Base-by-base conservation (phyloP, 2,113 vertebrate species). In the Vimba vimba region DNA sequence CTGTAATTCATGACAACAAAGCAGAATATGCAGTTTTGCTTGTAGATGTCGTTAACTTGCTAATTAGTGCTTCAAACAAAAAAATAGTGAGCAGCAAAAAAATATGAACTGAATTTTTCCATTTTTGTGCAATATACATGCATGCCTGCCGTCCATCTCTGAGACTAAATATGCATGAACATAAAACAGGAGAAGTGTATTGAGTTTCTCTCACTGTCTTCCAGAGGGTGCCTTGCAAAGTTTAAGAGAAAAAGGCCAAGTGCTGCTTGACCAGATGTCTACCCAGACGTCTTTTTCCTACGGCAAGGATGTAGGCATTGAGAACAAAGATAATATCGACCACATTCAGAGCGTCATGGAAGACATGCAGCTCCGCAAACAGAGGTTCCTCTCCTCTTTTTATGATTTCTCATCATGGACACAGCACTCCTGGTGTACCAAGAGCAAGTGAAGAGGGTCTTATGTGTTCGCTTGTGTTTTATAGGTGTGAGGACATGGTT, bases 301-400 rank as follows among this genome's bases (percentile, higher is more conserved):
- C 47, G 95, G 95, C 57, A 97, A 96, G 64, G 97, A 97, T 87
- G 95, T 97, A 27, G 94, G 96, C 4, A 95, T 93, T 81, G 97
- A 98, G 91, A 98, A 98, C 91, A 97, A 97, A 91, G 97, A 99
- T 89, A 98, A 97, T 85, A 92, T 97, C 77, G 97, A 97, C 87
- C 98, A 99, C 85, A 95, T 99, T 89, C 98, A 99, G 92, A 95
- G 96, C 39, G 96, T 99, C 80, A 98, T 99, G 97, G 98, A 99
- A 89, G 98, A 99, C 86, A 99, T 99, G 98, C 97, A 98, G 83
- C 97, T 99, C 81, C 96, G 98, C 84, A 99, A 99, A 91, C 98
- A 99, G 94, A 97, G 98, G 98, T 97, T 91, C 84, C 17, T 45
- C n/a, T 69, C 30, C 57, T 21, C 19, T 80, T 43, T 59, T 45